Percentiles rank a stretch among this genome's conserved stretches.
Evolutionary conservation across 1,140 invertebrate genomes (phyloP).

Genomic region (Diabrotica virgifera): DNA sequence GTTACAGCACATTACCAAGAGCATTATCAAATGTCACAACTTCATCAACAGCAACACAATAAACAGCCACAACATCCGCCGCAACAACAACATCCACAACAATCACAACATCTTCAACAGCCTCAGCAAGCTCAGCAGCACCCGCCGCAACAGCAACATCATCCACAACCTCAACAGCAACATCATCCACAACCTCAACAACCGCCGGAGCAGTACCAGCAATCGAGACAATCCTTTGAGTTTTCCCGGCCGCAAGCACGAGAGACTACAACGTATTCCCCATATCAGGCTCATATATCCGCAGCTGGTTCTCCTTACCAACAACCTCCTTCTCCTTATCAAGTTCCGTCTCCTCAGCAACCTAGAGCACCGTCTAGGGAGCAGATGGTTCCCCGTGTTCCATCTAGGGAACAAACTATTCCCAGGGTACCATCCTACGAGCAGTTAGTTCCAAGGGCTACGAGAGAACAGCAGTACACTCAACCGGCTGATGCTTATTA

Average conservation of each 20-base stretch:
- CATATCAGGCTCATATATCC: constrained; percentile 36
- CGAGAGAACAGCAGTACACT: constrained; percentile 30
- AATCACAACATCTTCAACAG: background rate
- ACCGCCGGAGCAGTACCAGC: constrained; percentile 23
- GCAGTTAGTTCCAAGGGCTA: constrained; percentile 6
- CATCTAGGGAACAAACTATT: constrained; percentile 17
- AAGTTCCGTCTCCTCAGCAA: constrained; percentile 30
- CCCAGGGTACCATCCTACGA: constrained; percentile 14
- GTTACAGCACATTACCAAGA: constrained; percentile 14
- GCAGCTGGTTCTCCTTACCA: constrained; percentile 19
- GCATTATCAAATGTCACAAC: constrained; percentile 15
- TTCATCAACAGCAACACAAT: background rate
- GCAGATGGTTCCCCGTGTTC: constrained; percentile 19
- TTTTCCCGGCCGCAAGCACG: constrained; percentile 36
- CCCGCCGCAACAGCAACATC: constrained; percentile 26
- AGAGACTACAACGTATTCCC: constrained; percentile 33
- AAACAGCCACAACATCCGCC: constrained; percentile 6
- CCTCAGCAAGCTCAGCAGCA: constrained; percentile 5
- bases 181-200: constrained; percentile 30
- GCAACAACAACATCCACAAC: constrained; percentile 8
- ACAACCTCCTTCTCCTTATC: constrained; percentile 33
- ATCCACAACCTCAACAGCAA: constrained; percentile 24
- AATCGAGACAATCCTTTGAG: constrained; percentile 29
- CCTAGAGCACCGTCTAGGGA: constrained; percentile 30
- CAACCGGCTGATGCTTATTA: constrained; percentile 44